Percentiles rank a stretch among this genome's conserved stretches.
Evolutionary conservation across 2,797 vertebrate genomes (phyloP).

Genomic region (Gephyroberyx darwinii): DNA sequence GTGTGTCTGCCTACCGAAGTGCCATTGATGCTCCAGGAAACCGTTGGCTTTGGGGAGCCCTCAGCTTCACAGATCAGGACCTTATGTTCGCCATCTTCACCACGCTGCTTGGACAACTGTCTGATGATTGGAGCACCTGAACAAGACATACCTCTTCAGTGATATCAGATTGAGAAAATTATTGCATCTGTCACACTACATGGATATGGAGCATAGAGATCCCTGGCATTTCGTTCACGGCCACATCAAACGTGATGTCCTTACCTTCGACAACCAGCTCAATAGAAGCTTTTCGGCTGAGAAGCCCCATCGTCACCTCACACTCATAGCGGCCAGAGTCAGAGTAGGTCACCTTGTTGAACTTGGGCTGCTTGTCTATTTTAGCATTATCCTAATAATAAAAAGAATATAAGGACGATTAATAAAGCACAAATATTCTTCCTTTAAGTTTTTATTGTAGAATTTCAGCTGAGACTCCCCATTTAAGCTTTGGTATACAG

Average conservation of each 20-base stretch:
- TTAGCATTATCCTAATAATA: constrained; percentile 81
- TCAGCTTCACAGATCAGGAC: constrained; percentile 90
- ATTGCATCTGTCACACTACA: background rate
- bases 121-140: constrained; percentile 91
- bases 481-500: constrained; percentile 17
- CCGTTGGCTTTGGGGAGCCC: constrained; percentile 91
- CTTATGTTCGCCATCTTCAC: constrained; percentile 84
- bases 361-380: constrained; percentile 70
- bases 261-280: constrained; percentile 92
- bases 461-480: background rate
- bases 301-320: constrained; percentile 81
- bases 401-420: constrained; percentile 22
- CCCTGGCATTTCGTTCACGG: constrained; percentile 3
- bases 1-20: constrained; percentile 73
- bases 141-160: constrained; percentile 48
- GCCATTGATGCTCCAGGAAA: constrained; percentile 91
- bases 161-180: constrained; percentile 31
- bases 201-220: background rate
- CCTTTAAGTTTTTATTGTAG: background rate
- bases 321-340: constrained; percentile 92
- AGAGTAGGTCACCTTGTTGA: constrained; percentile 87
- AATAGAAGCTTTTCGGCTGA: constrained; percentile 85
- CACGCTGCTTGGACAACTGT: constrained; percentile 81
- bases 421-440: constrained; percentile 26
- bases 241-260: background rate